Base-by-base conservation (phyloP, 2,113 vertebrate species). In the Caretta caretta region DNA sequence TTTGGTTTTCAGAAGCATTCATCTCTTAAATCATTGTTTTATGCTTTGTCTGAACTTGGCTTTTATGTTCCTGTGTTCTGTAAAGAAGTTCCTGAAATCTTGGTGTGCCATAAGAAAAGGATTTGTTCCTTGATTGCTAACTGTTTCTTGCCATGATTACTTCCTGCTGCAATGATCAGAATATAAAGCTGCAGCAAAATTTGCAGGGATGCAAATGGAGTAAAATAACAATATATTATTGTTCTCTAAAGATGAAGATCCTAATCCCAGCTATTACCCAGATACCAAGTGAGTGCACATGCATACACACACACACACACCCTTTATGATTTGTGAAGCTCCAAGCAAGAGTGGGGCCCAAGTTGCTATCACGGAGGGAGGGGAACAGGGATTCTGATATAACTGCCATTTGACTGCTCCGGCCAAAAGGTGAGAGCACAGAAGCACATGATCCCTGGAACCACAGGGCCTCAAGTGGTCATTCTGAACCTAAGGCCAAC, bases 11-110 rank as follows among this genome's bases (percentile, higher is more conserved):
- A 54, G 89, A 90, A 93, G 8, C 4, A 4, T 91, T 92, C 78
- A 92, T 91, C 83, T 75, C 31, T n/a, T 83, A 88, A 86, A 94
- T 86, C 80, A 80, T 62, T 95, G 49, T 57, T 97, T 86, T 90
- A 16, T 93, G n/a, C 65, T 92, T 59, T 91, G 3, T 17, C 65
- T 96, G 89, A 93, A 92, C 79, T 48, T 69, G 50, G 65, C 85
- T 92, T 95, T 92, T 85, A 80, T n/a, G 17, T 94, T 94, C 90
- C 90, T 92, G 65, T 87, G 51, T 88, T 91, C 91, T 90, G 53
- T 69, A 93, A 95, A 89, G 59, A 91, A 69, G 1, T 0, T 92
- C 91, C 86, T 93, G 48, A 94, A 96, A 95, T 93, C 81, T 54
- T 25, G 42, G 29, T 57, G 9, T n/a, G 13, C 81, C 35, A 22